These are phyloP conservation scores for Dendronephthya gigantea DNA, from an alignment of 64 coral and sea anemone genomes.

Conservation along the genomic window DNA sequence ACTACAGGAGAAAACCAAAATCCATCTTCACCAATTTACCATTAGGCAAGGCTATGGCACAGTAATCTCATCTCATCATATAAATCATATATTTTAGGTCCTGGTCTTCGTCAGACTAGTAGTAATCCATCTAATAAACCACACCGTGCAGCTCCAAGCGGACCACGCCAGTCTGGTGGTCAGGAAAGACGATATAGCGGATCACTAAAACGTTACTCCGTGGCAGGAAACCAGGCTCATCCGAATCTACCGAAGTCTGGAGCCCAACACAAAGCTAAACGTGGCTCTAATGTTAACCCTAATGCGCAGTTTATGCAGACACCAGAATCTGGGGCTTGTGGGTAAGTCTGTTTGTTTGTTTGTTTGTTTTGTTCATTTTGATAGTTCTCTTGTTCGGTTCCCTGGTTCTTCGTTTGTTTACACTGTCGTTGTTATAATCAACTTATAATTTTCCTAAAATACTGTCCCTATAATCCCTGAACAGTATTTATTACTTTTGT, in stretches of 20 bases:
- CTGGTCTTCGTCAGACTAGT: conserved; percentile 34
- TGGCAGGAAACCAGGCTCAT: conserved; percentile 44
- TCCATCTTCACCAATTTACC: no score
- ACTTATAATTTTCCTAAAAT: no score
- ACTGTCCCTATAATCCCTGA: no score
- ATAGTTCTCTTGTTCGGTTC: background rate
- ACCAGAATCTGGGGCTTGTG: conserved; percentile 95
- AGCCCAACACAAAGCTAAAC: conserved; percentile 65
- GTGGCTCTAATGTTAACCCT: conserved; percentile 44
- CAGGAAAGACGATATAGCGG: background rate
- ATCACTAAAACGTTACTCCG: conserved; percentile 32
- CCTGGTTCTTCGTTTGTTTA: background rate
- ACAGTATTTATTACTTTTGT: no score
- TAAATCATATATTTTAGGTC: conserved; percentile 35
- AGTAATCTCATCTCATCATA: background rate
- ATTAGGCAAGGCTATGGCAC: no score
- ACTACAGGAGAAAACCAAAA: no score
- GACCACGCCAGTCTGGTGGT: background rate
- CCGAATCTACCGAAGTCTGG: conserved; percentile 69
- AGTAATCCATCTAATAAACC: conserved; percentile 34
- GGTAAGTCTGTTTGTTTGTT: conserved; percentile 50
- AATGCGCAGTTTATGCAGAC: conserved; percentile 79
- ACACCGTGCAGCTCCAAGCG: conserved; percentile 45
- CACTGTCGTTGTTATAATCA: background rate
- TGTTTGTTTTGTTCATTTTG: background rate